A percentile compares a stretch with the other conserved stretches of the same genome.
These are phyloP conservation scores for Sebastiscus tertius DNA, from an alignment of 2,797 vertebrate species.

Conservation along the genomic window DNA sequence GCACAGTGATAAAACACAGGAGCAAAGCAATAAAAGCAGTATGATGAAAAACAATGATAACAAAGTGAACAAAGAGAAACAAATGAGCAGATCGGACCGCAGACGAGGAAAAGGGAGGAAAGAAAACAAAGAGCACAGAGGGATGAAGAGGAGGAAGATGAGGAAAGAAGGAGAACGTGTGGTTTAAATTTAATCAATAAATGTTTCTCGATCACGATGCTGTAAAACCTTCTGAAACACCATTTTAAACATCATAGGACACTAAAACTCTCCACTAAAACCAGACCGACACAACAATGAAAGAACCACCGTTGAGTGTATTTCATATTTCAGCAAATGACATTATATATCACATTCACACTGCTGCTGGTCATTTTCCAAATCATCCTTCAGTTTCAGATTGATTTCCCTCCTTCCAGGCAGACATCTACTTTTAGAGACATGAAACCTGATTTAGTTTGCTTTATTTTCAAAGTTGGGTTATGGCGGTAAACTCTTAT, in stretches of 20 bases:
- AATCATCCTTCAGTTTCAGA: too few relatives aligned
- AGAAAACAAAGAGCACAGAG: not conserved
- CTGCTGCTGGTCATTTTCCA: not conserved
- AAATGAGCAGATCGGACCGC: not conserved
- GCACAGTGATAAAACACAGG: slow-evolving; percentile 63
- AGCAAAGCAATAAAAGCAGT: slow-evolving; percentile 70
- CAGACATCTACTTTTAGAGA: too few relatives aligned
- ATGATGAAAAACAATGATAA: slow-evolving; percentile 55
- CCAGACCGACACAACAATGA: not conserved
- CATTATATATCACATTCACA: not conserved
- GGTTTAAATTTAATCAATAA: not conserved
- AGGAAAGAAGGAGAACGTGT: not conserved
- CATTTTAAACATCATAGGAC: not conserved
- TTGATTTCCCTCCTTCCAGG: too few relatives aligned
- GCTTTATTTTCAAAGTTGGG: too few relatives aligned
- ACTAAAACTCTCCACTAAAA: not conserved
- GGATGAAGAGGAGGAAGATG: too few relatives aligned
- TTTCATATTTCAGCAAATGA: not conserved
- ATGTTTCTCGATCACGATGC: not conserved
- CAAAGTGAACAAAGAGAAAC: slow-evolving; percentile 46
- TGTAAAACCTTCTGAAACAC: not conserved
- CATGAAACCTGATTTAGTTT: too few relatives aligned
- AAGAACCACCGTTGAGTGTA: not conserved
- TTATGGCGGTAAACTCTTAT: too few relatives aligned
- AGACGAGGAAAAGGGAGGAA: not conserved